phyloP scores from a whole-genome alignment of 1,140 invertebrate species.

The Mylabris phalerata region DNA sequence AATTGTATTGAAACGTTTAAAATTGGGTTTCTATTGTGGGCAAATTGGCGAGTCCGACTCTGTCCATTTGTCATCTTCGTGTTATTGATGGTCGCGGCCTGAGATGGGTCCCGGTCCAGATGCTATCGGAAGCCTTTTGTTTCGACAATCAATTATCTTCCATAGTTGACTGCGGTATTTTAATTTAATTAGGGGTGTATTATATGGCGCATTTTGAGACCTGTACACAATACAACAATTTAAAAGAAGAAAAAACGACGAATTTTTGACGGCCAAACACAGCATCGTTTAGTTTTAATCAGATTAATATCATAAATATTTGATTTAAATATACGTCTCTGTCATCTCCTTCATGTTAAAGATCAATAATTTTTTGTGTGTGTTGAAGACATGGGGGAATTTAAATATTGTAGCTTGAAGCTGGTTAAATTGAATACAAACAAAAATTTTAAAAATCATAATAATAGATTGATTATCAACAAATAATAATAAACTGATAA shows the following conservation, averaged over 20 bases:
- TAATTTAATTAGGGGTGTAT: conserved; percentile 37
- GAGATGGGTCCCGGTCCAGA: conserved; percentile 27
- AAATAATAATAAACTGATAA: no score
- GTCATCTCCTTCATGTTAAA: conserved; percentile 13
- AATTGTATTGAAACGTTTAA: no score
- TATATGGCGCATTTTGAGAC: conserved; percentile 24
- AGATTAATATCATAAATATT: conserved; percentile 25
- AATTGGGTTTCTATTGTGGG: no score
- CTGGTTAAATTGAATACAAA: no score
- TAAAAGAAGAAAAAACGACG: not conserved
- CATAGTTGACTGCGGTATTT: conserved; percentile 33
- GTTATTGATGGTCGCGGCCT: conserved; percentile 30
- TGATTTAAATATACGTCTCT: conserved; percentile 17
- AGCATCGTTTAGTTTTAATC: conserved; percentile 19
- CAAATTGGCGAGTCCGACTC: conserved; percentile 11
- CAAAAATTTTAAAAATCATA: no score
- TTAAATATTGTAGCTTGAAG: no score
- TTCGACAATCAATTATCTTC: conserved; percentile 39
- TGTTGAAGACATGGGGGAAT: no score
- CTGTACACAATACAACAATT: not conserved
- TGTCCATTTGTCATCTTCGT: conserved; percentile 31
- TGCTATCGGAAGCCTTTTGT: conserved; percentile 36
- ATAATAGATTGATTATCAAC: no score
- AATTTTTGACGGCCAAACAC: no score
- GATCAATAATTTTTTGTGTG: no score